A percentile compares a stretch with the other conserved stretches of the same genome.
Evolutionary conservation across 2,888 invertebrate genomes (phyloP).

Genomic region (Entomobrya proxima): DNA sequence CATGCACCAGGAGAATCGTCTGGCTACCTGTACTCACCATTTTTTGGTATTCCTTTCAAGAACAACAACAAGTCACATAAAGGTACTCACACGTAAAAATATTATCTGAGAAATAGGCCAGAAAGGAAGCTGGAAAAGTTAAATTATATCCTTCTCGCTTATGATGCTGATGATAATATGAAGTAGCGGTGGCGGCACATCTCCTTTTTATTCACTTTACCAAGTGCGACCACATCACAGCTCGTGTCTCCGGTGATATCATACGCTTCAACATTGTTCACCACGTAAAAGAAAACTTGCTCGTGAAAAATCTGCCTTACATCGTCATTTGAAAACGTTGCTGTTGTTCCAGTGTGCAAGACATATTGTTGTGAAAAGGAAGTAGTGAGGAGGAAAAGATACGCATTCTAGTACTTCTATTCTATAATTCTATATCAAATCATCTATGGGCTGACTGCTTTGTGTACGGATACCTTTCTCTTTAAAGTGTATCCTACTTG

Average conservation of each 20-base stretch:
- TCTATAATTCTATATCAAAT: too few relatives aligned
- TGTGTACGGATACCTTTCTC: not conserved
- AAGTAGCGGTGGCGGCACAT: not conserved
- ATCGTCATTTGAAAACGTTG: too few relatives aligned
- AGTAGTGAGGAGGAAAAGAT: too few relatives aligned
- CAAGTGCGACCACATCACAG: constrained; percentile 36
- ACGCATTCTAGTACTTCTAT: too few relatives aligned
- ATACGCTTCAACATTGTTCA: not conserved
- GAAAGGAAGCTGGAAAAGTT: not conserved
- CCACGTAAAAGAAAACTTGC: too few relatives aligned
- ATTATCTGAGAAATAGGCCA: not conserved
- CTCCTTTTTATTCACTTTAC: constrained; percentile 23
- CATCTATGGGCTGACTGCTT: not conserved
- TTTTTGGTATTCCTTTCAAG: not conserved
- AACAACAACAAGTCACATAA: not conserved
- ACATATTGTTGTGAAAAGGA: too few relatives aligned
- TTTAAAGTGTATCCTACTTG: not conserved
- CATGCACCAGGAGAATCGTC: too few relatives aligned
- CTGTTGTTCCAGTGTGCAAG: too few relatives aligned
- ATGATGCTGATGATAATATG: not conserved
- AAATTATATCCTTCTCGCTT: not conserved
- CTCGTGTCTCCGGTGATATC: not conserved
- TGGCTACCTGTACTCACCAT: too few relatives aligned
- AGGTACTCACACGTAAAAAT: not conserved
- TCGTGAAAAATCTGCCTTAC: too few relatives aligned